Base-by-base conservation (phyloP, 1,140 invertebrate genomes). In the Batillaria attramentaria region DNA sequence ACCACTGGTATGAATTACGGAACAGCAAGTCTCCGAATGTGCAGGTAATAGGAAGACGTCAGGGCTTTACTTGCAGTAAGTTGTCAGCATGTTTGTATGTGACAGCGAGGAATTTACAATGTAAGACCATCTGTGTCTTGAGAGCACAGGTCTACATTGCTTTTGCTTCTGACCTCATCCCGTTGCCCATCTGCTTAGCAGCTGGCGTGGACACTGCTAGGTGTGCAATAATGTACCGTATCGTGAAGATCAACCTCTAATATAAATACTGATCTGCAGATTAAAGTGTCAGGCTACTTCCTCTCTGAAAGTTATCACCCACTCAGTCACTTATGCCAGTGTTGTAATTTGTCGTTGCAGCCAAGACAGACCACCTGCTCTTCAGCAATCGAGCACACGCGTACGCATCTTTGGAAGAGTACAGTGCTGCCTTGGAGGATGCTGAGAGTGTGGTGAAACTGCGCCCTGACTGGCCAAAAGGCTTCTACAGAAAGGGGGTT, bases 381-480 rank as follows among this genome's bases (percentile, higher is more conserved):
- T 92, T 94, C 57, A 94, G 94, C 80, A 94, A 95, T 86, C 92
- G 95, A 82, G 94, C 94, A 24, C 93, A 94, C 86, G 93, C 93
- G 50, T 92, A 94, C 73, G 91, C 93, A 46, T 91, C 93, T 77
- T 88, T 95, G 68, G 94, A 93, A 75, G 91, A 93, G 85, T 93
- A 92, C 77, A 92, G 94, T 84, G 94, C 94, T 79, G 94, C 95
- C 60, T 90, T 96, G 54, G 91, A 91, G 37, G 95, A 95, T 89
- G 94, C 95, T 79, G 94, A 95, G 84, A 91, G 92, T 80, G 94
- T 94, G 18, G 91, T 95, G 62, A 92, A 92, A 83, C 87, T 94
- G 46, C 92, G 94, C 79, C 94, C 95, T 43, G 93, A 94, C 78
- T 96, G 95, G 93, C 93, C 94, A 78, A 95, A 95, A 92, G 94